Percentiles rank a stretch among this genome's conserved stretches.
Conservation (phyloP, 1,140 invertebrate species). For the Sitophilus oryzae region DNA sequence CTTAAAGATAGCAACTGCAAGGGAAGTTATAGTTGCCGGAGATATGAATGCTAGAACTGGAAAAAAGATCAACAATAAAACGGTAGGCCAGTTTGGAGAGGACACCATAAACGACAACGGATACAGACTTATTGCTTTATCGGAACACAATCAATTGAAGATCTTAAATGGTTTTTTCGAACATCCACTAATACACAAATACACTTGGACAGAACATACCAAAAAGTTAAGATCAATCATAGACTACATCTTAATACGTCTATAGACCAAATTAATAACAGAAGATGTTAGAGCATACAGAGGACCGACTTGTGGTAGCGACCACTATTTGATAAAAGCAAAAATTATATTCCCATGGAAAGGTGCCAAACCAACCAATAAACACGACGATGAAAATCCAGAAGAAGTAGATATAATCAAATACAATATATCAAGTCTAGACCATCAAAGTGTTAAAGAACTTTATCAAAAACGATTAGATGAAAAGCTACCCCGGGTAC, state of each 20-base stretch:
- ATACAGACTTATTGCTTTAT: too few relatives aligned
- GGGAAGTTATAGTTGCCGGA: slow-evolving; percentile 7
- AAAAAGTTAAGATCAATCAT: not conserved
- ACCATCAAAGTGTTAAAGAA: too few relatives aligned
- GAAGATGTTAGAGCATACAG: not conserved
- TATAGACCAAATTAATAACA: not conserved
- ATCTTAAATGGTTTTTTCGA: too few relatives aligned
- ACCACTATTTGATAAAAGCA: too few relatives aligned
- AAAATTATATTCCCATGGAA: not conserved
- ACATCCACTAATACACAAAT: slow-evolving; percentile 18
- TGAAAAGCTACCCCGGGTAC: too few relatives aligned
- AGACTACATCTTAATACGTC: not conserved
- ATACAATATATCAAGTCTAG: too few relatives aligned
- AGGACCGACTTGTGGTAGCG: too few relatives aligned
- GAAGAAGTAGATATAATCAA: not conserved
- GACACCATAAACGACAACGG: slow-evolving; percentile 13
- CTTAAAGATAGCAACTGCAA: not conserved
- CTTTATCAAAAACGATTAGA: too few relatives aligned
- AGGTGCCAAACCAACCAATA: too few relatives aligned
- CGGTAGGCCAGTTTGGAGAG: slow-evolving; percentile 14
- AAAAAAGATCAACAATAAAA: not conserved
- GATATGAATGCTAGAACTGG: slow-evolving; percentile 17
- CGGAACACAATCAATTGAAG: too few relatives aligned
- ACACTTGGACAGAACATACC: slow-evolving; percentile 9
- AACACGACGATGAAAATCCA: not conserved